Evolutionary conservation across 2,888 invertebrate species (phyloP), one percentile per base, ranked within the genome.

Genomic region (Tortrix viridana): DNA sequence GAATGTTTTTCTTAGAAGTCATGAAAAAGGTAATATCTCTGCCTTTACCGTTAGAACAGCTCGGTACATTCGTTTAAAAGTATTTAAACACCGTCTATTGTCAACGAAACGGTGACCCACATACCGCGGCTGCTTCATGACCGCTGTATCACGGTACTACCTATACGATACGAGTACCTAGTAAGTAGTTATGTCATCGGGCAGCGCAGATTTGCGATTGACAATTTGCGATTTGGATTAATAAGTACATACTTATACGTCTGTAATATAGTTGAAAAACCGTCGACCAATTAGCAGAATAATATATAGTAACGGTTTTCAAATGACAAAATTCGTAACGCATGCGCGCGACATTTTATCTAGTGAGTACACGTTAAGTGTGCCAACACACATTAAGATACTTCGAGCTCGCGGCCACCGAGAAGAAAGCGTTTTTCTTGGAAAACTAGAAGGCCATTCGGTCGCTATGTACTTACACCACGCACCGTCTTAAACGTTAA

Each of bases 341-440:
- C 55, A 49, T 54, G 47, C 22, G 50, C 14, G 37, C 16, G 20
- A 59, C 46, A 56, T 22, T 55, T 48, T 56, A 38, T 22, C 22
- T 50, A 59, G 50, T 57, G 56, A 63, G 63, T 57, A 46, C 48
- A 56, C 52, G 32, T 50, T 60, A 57, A 60, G 57, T 60, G 53
- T 65, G 60, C 43, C 64, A 54, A 57, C 63, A 53, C 47, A 56
- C 46, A 46, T 50, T 53, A 60, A 75, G 71, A 62, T 41, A 69
- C 81, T 81, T 82, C 81, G 80, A 82, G 74, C 50, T 57, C 52
- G 62, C 71, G 68, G 77, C 79, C 77, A 82, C 74, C 79, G 75
- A 68, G 75, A 88, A 85, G 89, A 89, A 89, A 89, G 89, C 88
- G 75, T 76, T 79, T 80, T 89, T 88, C 88, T 80, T 74, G 79